These are phyloP conservation scores for Rotaria socialis DNA, from an alignment of 2,888 invertebrate species.

Conservation along the genomic window DNA sequence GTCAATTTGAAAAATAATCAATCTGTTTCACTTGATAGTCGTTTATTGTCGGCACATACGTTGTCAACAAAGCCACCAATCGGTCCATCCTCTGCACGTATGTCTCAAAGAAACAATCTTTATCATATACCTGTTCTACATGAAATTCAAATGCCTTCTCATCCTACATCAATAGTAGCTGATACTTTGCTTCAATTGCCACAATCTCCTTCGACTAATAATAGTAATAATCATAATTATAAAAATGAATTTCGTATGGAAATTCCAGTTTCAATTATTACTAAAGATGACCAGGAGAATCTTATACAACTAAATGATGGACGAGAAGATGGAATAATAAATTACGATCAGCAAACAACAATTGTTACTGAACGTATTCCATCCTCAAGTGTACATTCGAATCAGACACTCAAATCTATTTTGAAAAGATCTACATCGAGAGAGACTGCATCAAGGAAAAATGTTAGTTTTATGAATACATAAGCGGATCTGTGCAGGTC, in stretches of 20 bases:
- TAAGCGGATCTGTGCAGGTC: neutral
- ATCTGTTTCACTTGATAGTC: conserved; percentile 32
- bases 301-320: neutral
- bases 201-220: neutral
- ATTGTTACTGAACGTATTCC: neutral
- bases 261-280: neutral
- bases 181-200: neutral
- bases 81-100: neutral
- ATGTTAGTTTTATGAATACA: conserved; percentile 32
- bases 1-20: conserved; percentile 32
- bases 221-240: neutral
- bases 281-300: neutral
- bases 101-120: neutral
- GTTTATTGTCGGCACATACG: neutral
- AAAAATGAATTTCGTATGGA: conserved; percentile 32
- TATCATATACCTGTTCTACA: conserved; percentile 31
- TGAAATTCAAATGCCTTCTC: conserved; percentile 20
- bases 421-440: conserved; percentile 11
- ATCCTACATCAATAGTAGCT: neutral
- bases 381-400: neutral
- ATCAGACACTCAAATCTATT: conserved; percentile 7
- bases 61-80: neutral
- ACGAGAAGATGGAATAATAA: neutral
- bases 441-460: conserved; percentile 15
- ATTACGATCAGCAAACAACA: neutral